These are phyloP conservation scores for Scaptomyza graminum DNA, from an alignment of 1,140 invertebrate genomes.

Conservation along the genomic window DNA sequence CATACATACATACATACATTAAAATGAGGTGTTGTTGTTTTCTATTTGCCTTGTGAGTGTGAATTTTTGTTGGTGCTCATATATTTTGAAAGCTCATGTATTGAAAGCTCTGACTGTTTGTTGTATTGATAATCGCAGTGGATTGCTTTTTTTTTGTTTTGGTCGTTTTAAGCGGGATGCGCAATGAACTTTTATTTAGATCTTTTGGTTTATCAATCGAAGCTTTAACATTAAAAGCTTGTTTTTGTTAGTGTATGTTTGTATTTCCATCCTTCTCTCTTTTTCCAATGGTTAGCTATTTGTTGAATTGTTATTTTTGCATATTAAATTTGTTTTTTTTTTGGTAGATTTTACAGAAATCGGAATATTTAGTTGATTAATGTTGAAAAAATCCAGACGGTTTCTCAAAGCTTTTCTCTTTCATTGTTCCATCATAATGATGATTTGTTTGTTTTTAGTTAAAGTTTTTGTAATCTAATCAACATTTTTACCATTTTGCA, in stretches of 20 bases:
- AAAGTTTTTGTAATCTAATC: constrained; percentile 11
- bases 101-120: neutral
- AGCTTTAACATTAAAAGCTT: too few relatives aligned
- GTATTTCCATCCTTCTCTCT: too few relatives aligned
- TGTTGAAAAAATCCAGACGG: too few relatives aligned
- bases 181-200: neutral
- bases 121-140: neutral
- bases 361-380: too few relatives aligned
- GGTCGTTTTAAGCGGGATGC: neutral
- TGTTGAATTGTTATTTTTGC: too few relatives aligned
- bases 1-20: neutral
- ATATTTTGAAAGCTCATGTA: neutral
- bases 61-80: neutral
- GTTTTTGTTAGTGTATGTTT: too few relatives aligned
- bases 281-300: too few relatives aligned
- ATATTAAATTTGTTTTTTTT: too few relatives aligned
- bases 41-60: neutral
- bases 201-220: too few relatives aligned
- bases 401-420: too few relatives aligned
- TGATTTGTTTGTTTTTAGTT: neutral
- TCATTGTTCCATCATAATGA: too few relatives aligned
- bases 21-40: neutral
- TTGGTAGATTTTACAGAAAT: too few relatives aligned
- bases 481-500: constrained; percentile 37
- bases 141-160: neutral